Evolutionary conservation across 2,113 vertebrate genomes (phyloP).

Genomic region (Pipra filicauda): DNA sequence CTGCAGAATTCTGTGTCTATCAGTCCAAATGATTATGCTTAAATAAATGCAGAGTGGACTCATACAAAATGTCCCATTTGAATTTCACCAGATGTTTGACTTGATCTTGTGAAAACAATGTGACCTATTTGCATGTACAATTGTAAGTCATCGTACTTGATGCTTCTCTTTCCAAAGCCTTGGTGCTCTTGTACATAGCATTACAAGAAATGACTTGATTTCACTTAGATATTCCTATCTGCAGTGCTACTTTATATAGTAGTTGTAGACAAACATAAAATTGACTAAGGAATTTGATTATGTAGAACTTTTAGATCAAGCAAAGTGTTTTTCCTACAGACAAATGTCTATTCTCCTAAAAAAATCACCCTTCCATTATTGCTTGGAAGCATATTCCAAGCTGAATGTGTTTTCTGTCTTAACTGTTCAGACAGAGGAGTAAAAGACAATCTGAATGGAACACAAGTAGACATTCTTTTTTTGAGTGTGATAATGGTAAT

Average conservation of each 20-base stretch:
- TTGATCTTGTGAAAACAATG: background rate
- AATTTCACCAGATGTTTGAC: background rate
- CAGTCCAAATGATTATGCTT: background rate
- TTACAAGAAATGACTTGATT: background rate
- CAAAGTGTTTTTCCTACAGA: background rate
- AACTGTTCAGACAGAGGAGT: background rate
- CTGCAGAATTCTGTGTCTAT: background rate
- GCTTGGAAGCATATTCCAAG: background rate
- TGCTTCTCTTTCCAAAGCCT: background rate
- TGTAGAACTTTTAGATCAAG: slow-evolving; percentile 1
- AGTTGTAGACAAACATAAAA: background rate
- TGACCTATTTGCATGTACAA: background rate
- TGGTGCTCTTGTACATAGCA: background rate
- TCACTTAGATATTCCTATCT: background rate
- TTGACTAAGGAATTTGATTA: background rate
- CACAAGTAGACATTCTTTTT: slow-evolving; percentile 13
- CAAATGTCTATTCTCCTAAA: background rate
- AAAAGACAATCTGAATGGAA: slow-evolving; percentile 22
- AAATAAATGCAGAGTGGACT: background rate
- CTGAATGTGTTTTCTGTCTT: background rate
- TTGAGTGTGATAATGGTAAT: background rate
- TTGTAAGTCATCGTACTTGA: background rate
- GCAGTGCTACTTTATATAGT: background rate
- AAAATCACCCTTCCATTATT: background rate
- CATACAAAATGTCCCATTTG: background rate